Base-by-base conservation (phyloP, 92 coral and sea anemone species). In the Bergia puertoricense region DNA sequence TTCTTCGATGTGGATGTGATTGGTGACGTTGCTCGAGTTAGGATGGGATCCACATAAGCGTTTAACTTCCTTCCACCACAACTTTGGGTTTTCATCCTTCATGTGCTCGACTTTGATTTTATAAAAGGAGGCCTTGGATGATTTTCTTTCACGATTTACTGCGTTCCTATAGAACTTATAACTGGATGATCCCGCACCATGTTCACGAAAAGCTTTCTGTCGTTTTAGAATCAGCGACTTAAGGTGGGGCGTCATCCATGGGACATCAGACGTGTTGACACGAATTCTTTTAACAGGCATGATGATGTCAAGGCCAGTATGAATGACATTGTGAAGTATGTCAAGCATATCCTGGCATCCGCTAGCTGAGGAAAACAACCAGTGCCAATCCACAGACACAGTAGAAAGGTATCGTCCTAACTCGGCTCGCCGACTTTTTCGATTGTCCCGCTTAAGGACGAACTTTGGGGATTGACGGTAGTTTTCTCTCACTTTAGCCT, bases 221-320 rank as follows among this genome's bases (percentile, higher is more conserved):
- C 92, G 81, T 79, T 89, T 89, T 30, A 76, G n/a, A 44, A 85
- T 89, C 39, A 85, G 84, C 66, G 91, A 85, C 79, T 90, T 90
- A 16, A 90, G 88, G 44, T 90, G 92, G 51, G 73, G 41, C 66
- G 86, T 90, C 92, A 90, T 85, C 89, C 89, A 90, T 48, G 89
- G 89, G 76, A 37, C 76, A 23, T 36, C 76, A 72, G 41, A 23
- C 7, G 89, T 85, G 56, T 77, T 85, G 13, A 90, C 85, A 76
- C 92, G 86, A 72, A 89, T 81, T 74, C 81, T 73, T 73, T 74
- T 89, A 30, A 82, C 65, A 37, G 88, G 91, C 88, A 82, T 89
- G 42, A 89, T 71, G 42, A 89, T 40, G 80, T 89, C 88, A 82
- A 81, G 91, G 8, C 91, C 88, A 40, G 82, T 81, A 38, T 81